A percentile compares a stretch with the other conserved stretches of the same genome.
Conservation (phyloP, 2,113 vertebrate genomes). For the Pycnonotus jocosus region DNA sequence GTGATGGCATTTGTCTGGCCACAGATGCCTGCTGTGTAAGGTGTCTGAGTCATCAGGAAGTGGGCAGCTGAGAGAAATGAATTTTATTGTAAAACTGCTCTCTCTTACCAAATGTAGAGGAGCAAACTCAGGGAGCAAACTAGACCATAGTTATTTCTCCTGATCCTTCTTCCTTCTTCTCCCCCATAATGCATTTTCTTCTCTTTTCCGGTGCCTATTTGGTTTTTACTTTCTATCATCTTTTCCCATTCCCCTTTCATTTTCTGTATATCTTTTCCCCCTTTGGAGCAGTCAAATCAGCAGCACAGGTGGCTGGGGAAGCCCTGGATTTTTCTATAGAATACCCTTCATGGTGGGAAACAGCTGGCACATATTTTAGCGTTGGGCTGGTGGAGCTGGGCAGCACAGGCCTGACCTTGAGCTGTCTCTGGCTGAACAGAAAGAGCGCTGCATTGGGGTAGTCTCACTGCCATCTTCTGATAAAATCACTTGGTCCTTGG, state of each 20-base stretch:
- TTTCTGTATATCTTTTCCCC: neutral
- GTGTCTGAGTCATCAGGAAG: constrained; percentile 11
- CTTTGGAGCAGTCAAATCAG: neutral
- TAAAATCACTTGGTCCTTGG: neutral
- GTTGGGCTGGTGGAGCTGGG: neutral
- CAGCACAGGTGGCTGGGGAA: neutral
- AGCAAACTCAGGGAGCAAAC: neutral
- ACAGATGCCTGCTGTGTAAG: neutral
- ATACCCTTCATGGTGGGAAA: fast-evolving
- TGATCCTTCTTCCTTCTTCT: neutral
- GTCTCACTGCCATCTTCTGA: neutral
- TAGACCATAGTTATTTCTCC: neutral
- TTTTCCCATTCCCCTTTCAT: neutral
- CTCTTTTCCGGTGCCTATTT: neutral
- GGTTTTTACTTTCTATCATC: neutral
- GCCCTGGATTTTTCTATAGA: neutral
- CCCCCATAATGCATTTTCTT: neutral
- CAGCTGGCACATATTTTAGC: fast-evolving
- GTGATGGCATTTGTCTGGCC: neutral
- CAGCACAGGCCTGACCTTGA: neutral
- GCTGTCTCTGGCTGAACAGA: neutral
- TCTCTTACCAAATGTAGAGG: neutral
- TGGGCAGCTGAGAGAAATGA: neutral
- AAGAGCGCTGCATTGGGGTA: neutral
- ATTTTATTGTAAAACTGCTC: neutral